These are phyloP conservation scores for Lethenteron reissneri DNA, from an alignment of 2,113 vertebrate genomes.

Conservation along the genomic window DNA sequence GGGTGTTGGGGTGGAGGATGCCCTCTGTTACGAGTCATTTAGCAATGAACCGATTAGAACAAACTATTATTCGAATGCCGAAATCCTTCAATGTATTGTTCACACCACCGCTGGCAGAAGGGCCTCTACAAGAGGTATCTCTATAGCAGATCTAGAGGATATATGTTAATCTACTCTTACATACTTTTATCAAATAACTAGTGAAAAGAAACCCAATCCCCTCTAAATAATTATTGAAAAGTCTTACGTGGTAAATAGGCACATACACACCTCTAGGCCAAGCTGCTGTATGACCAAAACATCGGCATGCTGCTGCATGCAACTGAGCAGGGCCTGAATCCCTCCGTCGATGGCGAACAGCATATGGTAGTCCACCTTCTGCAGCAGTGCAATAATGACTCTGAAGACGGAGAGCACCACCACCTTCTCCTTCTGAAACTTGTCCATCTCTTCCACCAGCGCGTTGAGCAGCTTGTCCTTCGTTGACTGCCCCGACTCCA, in stretches of 20 bases:
- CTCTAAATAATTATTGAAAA: neutral
- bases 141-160: too few species aligned
- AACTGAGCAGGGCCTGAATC: slow-evolving; percentile 47
- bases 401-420: slow-evolving; percentile 28
- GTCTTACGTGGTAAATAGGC: neutral
- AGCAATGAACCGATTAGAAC: neutral
- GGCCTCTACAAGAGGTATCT: too few species aligned
- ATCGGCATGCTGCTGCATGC: slow-evolving; percentile 47
- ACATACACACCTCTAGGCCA: slow-evolving; percentile 42
- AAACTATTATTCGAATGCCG: neutral
- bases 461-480: slow-evolving; percentile 67
- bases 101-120: too few species aligned
- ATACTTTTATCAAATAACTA: too few species aligned
- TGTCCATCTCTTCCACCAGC: slow-evolving; percentile 44
- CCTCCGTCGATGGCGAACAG: slow-evolving; percentile 63
- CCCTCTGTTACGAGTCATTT: neutral
- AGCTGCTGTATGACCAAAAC: slow-evolving; percentile 47
- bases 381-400: slow-evolving; percentile 44
- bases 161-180: too few species aligned
- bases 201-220: too few species aligned
- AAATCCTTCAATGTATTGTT: too few species aligned
- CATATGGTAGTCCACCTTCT: slow-evolving; percentile 46
- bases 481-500: neutral
- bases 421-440: slow-evolving; percentile 30
- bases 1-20: too few species aligned